Base-by-base conservation (phyloP, 2,113 vertebrate species). In the Paracanthobrama guichenoti region DNA sequence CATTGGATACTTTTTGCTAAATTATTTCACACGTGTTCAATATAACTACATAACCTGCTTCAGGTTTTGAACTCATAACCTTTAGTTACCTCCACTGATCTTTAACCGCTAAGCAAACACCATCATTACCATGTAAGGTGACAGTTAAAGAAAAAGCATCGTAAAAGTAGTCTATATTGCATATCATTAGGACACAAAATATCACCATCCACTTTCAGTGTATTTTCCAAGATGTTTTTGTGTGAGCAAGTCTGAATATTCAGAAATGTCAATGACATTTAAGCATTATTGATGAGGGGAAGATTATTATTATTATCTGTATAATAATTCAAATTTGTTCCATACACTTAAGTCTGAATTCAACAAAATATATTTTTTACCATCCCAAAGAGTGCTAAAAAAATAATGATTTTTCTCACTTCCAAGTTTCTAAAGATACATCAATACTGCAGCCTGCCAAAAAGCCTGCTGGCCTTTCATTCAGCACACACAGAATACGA, bases 401-500 rank as follows among this genome's bases (percentile, higher is more conserved):
- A 53, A 75, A 20, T 0, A 3, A 12, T 9, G 71, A 8, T 73
- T 48, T 73, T 53, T 53, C 20, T 14, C 48, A 42, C 48, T 50
- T 10, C 6, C 3, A 11, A 67, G 48, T 53, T 64, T 83, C 16
- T 72, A 59, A 44, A 60, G 48, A 72, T 48, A 31, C 44, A 84
- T 57, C 20, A 75, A 48, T 77, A 42, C 44, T 81, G 44, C 18
- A 57, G 26, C 10, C 72, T 46, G 48, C 28, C 69, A 81, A 77
- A 84, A 85, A 85, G 81, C 72, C 62, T 26, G 31, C 4, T 85
- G 69, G 16, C 24, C 67, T 85, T 82, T 73, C 20, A 79, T 69
- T 82, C 72, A 22, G 39, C 28, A 46, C 83, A 81, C 28, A 64
- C 35, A 82, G 35, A 57, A 42, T n/a, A 73, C 66, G 83, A 72